phyloP scores from a whole-genome alignment of 1,140 invertebrate species.

The Mya arenaria region DNA sequence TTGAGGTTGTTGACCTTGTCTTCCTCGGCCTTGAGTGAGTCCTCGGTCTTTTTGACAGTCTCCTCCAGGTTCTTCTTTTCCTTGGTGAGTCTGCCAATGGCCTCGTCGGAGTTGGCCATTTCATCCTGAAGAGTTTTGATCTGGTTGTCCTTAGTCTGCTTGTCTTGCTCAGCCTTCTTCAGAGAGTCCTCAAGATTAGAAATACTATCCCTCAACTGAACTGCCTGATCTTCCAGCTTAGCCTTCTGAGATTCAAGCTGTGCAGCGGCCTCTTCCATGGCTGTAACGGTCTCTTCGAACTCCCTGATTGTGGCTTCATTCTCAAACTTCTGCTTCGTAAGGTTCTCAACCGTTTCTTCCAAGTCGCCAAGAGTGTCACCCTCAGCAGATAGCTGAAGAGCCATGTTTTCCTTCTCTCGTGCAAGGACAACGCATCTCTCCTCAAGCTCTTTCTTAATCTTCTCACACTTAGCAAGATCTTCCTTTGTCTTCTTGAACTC shows the following conservation, averaged over 20 bases:
- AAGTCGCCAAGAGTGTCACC: slow-evolving; percentile 85
- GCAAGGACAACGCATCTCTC: slow-evolving; percentile 91
- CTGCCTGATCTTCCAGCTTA: slow-evolving; percentile 96
- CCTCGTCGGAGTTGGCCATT: slow-evolving; percentile 99
- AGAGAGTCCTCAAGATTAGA: slow-evolving; percentile 95
- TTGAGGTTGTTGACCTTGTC: slow-evolving; percentile 99
- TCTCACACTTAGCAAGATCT: slow-evolving; percentile 95
- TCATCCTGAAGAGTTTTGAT: slow-evolving; percentile 96
- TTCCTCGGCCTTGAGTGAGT: slow-evolving; percentile 97
- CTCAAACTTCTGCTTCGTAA: slow-evolving; percentile 97
- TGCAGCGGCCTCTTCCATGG: slow-evolving; percentile 96
- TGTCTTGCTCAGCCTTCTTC: slow-evolving; percentile 94
- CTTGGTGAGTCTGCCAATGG: slow-evolving; percentile 99
- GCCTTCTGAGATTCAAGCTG: slow-evolving; percentile 95
- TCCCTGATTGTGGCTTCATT: slow-evolving; percentile 97
- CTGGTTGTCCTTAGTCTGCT: slow-evolving; percentile 90
- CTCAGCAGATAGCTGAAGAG: slow-evolving; percentile 90
- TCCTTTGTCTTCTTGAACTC: slow-evolving; percentile 96
- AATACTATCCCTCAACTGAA: slow-evolving; percentile 96
- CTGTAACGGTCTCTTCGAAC: slow-evolving; percentile 94
- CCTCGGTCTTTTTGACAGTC: slow-evolving; percentile 95
- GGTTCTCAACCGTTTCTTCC: slow-evolving; percentile 94
- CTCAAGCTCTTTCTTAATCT: slow-evolving; percentile 97
- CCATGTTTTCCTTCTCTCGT: slow-evolving; percentile 94
- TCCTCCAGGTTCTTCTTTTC: slow-evolving; percentile 99